phyloP scores from a whole-genome alignment of 2,888 invertebrate species.

The Oscheius myriophilus region DNA sequence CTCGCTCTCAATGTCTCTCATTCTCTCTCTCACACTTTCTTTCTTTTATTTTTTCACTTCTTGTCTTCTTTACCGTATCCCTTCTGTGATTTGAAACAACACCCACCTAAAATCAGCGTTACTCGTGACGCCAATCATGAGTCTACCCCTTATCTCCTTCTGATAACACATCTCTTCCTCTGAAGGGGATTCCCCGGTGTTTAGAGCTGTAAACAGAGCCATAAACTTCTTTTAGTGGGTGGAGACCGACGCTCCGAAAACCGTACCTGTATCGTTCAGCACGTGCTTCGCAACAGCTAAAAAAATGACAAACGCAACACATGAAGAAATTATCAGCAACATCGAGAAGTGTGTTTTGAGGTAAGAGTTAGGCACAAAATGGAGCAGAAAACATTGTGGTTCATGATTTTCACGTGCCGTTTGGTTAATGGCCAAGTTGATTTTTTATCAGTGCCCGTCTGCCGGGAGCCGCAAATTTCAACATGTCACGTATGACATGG shows the following conservation, averaged over 20 bases:
- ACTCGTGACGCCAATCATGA: no score
- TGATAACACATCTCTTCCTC: slow-evolving; percentile 10
- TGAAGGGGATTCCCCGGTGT: no score
- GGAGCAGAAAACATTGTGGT: no score
- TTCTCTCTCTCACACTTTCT: no score
- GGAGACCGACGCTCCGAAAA: slow-evolving; percentile 2
- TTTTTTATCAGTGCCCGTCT: background rate
- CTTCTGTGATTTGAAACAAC: no score
- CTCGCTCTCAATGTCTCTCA: no score
- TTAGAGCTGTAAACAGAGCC: background rate
- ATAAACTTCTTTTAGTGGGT: slow-evolving; percentile 11
- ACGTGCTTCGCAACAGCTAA: slow-evolving; percentile 8
- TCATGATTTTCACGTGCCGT: no score
- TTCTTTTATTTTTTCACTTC: no score
- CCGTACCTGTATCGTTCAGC: slow-evolving; percentile 15
- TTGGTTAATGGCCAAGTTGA: background rate
- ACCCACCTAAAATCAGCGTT: no score
- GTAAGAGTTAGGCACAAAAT: slow-evolving; percentile 7
- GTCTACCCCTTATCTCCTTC: background rate
- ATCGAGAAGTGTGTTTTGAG: slow-evolving; percentile 16
- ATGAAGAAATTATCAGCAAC: slow-evolving; percentile 4
- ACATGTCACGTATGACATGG: no score
- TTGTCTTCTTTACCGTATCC: no score
- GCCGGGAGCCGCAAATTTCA: no score
- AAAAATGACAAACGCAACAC: background rate